These are phyloP conservation scores for Choristoneura fumiferana DNA, from an alignment of 1,140 invertebrate genomes.

Conservation along the genomic window DNA sequence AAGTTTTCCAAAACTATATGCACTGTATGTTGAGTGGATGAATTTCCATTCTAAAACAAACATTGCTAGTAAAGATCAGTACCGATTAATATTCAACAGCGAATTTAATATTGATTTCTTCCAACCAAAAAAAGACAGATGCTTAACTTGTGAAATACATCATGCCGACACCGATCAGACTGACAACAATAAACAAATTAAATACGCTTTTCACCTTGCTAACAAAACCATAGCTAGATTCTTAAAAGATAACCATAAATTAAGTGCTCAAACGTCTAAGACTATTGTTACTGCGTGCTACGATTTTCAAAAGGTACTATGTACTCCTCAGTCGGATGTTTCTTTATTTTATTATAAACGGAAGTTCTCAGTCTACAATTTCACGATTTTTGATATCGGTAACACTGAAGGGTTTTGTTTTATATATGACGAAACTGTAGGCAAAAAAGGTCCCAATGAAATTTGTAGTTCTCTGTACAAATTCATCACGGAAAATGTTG, in stretches of 20 bases:
- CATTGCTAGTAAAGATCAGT: neutral
- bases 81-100: neutral
- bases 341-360: slow-evolving; percentile 12
- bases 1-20: neutral
- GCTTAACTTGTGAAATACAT: neutral
- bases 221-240: neutral
- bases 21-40: neutral
- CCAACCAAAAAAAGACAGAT: neutral
- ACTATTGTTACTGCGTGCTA: neutral
- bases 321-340: slow-evolving; percentile 19
- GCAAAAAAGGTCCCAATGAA: slow-evolving; percentile 24
- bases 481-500: slow-evolving; percentile 14
- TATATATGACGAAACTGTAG: slow-evolving; percentile 23
- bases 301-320: slow-evolving; percentile 21
- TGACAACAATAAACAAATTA: neutral
- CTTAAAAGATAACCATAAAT: neutral
- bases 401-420: slow-evolving; percentile 20
- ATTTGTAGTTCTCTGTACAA: slow-evolving; percentile 22
- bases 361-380: slow-evolving; percentile 16
- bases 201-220: neutral
- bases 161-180: too few species aligned
- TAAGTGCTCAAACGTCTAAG: neutral
- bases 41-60: neutral
- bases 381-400: slow-evolving; percentile 24
- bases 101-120: neutral